Percentiles rank a stretch among this genome's conserved stretches.
These are phyloP conservation scores for Pandemis heparana DNA, from an alignment of 2,888 invertebrate species.

Conservation along the genomic window DNA sequence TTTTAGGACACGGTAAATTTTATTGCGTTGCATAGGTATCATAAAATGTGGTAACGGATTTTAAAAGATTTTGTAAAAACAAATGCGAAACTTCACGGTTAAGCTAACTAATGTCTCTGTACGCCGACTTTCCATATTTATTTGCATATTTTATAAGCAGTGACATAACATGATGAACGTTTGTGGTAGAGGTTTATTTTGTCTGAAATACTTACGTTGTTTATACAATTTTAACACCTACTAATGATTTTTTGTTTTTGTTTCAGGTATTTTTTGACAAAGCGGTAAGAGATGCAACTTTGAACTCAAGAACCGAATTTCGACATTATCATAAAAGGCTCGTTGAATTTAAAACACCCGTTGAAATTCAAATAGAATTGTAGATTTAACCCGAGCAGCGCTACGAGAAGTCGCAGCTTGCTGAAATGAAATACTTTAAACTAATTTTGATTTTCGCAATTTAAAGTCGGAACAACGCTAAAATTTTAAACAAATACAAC, in stretches of 20 bases:
- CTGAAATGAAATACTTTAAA: slow-evolving; percentile 38
- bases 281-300: slow-evolving; percentile 66
- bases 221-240: neutral
- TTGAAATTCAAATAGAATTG: slow-evolving; percentile 65
- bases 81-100: neutral
- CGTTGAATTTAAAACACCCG: slow-evolving; percentile 66
- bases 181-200: neutral
- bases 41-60: neutral
- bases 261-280: slow-evolving; percentile 82
- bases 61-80: neutral
- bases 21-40: neutral
- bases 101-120: neutral
- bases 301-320: slow-evolving; percentile 52
- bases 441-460: slow-evolving; percentile 24
- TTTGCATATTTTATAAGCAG: slow-evolving; percentile 1
- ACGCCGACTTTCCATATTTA: neutral
- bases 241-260: slow-evolving; percentile 50
- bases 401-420: slow-evolving; percentile 34
- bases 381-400: slow-evolving; percentile 35
- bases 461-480: neutral
- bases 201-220: neutral
- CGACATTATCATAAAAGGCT: slow-evolving; percentile 67
- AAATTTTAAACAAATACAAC: neutral
- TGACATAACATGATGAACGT: neutral
- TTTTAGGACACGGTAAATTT: neutral